Evolutionary conservation across 2,888 invertebrate species (phyloP).

Genomic region (Drosophila subsilvestris): DNA sequence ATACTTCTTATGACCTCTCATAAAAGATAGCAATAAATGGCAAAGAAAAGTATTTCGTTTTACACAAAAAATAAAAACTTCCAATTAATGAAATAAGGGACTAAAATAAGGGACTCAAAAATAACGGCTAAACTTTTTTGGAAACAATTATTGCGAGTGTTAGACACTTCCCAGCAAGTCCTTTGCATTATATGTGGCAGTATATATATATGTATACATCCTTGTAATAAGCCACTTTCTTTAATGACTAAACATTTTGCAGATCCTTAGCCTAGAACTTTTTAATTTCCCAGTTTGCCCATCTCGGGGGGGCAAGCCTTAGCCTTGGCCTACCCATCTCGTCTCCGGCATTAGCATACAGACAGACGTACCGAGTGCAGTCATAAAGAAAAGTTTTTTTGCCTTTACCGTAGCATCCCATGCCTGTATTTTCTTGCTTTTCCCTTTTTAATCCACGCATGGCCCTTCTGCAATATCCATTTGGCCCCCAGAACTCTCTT

Average conservation of each 20-base stretch:
- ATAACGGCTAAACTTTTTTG: constrained; percentile 22
- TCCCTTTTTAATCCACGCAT: constrained; percentile 64
- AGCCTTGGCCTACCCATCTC: no score
- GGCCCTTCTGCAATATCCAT: constrained; percentile 68
- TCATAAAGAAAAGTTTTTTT: constrained; percentile 64
- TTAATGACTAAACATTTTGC: constrained; percentile 42
- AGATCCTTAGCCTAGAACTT: constrained; percentile 43
- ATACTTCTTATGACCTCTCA: no score
- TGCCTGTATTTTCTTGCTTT: neutral
- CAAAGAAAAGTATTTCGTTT: constrained; percentile 6
- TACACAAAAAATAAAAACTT: constrained; percentile 17
- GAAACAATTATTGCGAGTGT: constrained; percentile 36
- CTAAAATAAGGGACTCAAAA: constrained; percentile 5
- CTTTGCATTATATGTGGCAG: constrained; percentile 10
- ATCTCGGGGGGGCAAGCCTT: constrained; percentile 17
- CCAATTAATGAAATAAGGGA: constrained; percentile 18
- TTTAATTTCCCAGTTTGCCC: constrained; percentile 73
- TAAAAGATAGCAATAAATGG: neutral
- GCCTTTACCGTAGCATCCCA: constrained; percentile 10
- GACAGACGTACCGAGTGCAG: constrained; percentile 43
- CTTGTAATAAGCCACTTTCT: constrained; percentile 36
- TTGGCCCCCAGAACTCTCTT: constrained; percentile 54
- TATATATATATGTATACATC: neutral
- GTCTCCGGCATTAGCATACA: constrained; percentile 61
- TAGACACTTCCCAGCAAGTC: constrained; percentile 18